Evolutionary conservation across 2,113 vertebrate genomes (phyloP).

Genomic region (Lasiurus cinereus): DNA sequence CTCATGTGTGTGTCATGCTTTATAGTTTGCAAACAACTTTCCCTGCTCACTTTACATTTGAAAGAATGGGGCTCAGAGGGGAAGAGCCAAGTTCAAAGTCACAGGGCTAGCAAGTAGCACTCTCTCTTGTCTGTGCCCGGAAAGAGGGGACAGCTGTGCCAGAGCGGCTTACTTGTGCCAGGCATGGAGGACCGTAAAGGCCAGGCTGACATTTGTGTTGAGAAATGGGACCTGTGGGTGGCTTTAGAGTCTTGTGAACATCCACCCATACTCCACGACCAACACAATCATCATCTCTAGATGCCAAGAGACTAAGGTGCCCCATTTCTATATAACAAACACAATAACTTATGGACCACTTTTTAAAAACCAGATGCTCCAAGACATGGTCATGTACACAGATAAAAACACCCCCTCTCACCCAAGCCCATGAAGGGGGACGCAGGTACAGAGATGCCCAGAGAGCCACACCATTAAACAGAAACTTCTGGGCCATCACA

Average conservation of each 20-base stretch:
- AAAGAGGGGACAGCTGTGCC: background rate
- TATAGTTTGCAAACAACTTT: background rate
- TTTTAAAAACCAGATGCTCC: background rate
- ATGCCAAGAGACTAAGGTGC: background rate
- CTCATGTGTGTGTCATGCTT: accelerated
- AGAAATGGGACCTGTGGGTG: background rate
- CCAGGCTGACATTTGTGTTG: background rate
- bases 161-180: background rate
- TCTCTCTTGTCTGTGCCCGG: background rate
- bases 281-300: background rate
- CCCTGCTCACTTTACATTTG: background rate
- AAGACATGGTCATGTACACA: background rate
- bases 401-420: background rate
- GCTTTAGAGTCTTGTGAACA: background rate
- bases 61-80: background rate
- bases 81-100: background rate
- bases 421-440: accelerated
- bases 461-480: background rate
- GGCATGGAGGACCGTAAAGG: background rate
- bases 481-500: background rate
- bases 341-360: background rate
- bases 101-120: background rate
- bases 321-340: background rate
- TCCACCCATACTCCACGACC: background rate
- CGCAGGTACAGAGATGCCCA: accelerated